phyloP scores from a whole-genome alignment of 23 tunicate species.

The Ascidia mentula region DNA sequence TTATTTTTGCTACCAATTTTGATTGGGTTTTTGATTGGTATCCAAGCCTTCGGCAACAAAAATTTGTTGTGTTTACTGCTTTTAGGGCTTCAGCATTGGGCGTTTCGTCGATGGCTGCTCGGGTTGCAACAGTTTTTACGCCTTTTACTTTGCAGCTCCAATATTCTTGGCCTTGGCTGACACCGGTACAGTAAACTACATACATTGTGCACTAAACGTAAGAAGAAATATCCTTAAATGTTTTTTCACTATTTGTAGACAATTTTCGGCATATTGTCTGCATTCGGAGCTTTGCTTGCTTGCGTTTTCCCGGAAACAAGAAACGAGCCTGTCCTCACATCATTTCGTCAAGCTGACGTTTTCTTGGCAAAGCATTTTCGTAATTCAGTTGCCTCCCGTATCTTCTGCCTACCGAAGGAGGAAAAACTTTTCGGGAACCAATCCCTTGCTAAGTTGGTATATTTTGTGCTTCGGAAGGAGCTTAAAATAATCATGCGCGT shows the following conservation, averaged over 20 bases:
- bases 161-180: background rate
- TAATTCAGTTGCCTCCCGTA: background rate
- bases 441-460: too few species aligned
- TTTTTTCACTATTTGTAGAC: too few species aligned
- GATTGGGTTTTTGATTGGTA: too few species aligned
- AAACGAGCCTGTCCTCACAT: background rate
- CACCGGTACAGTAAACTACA: too few species aligned
- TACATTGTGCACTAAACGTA: too few species aligned
- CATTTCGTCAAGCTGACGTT: conserved; percentile 14
- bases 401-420: conserved; percentile 7
- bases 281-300: conserved; percentile 1
- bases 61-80: too few species aligned
- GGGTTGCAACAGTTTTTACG: conserved; percentile 10
- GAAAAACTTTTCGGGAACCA: too few species aligned
- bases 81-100: conserved; percentile 23
- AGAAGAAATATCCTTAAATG: too few species aligned
- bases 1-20: too few species aligned
- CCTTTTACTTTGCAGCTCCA: conserved; percentile 28
- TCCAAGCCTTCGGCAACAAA: too few species aligned
- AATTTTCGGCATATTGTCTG: conserved; percentile 9
- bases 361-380: conserved; percentile 6
- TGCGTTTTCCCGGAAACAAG: conserved; percentile 17
- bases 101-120: conserved; percentile 15
- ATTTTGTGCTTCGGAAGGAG: too few species aligned
- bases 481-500: too few species aligned